Conservation (phyloP, 1,140 invertebrate genomes). For the Pseudomyrmex sp. region DNA sequence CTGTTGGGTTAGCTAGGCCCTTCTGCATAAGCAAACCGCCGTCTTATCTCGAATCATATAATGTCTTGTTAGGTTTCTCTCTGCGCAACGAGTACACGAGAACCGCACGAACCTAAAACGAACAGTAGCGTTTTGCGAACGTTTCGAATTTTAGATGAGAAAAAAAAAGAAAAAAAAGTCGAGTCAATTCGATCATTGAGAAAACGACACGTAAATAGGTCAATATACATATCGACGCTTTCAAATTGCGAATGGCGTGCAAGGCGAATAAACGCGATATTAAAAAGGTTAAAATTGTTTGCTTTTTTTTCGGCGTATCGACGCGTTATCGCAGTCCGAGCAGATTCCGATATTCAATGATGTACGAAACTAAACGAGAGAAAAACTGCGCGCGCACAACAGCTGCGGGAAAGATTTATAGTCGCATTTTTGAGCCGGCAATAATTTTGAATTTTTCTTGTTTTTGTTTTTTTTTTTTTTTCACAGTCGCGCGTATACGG, state of each 20-base stretch:
- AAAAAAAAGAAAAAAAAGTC: not conserved
- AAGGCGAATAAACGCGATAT: conserved; percentile 49
- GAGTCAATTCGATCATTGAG: not conserved
- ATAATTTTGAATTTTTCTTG: not conserved
- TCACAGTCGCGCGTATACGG: not conserved
- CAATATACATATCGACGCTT: conserved; percentile 9
- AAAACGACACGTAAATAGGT: conserved; percentile 11
- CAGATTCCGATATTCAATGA: not conserved
- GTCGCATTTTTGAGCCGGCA: conserved; percentile 1
- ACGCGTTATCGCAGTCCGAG: not conserved
- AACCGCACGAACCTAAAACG: not conserved
- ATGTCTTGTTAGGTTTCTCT: conserved; percentile 69
- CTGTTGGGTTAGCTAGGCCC: conserved; percentile 71
- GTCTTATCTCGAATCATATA: conserved; percentile 72
- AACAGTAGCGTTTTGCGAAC: not conserved
- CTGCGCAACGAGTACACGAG: not conserved
- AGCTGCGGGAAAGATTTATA: conserved; percentile 13
- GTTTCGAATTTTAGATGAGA: not conserved
- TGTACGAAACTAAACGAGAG: conserved; percentile 1
- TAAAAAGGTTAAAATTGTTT: conserved; percentile 38
- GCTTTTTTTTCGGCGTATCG: conserved; percentile 14
- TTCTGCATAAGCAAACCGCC: conserved; percentile 70
- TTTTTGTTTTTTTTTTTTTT: not conserved
- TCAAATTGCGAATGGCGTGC: not conserved
- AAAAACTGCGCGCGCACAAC: not conserved